Base-by-base conservation (phyloP, 2,888 invertebrate species). In the Acanthoscelides obtectus region DNA sequence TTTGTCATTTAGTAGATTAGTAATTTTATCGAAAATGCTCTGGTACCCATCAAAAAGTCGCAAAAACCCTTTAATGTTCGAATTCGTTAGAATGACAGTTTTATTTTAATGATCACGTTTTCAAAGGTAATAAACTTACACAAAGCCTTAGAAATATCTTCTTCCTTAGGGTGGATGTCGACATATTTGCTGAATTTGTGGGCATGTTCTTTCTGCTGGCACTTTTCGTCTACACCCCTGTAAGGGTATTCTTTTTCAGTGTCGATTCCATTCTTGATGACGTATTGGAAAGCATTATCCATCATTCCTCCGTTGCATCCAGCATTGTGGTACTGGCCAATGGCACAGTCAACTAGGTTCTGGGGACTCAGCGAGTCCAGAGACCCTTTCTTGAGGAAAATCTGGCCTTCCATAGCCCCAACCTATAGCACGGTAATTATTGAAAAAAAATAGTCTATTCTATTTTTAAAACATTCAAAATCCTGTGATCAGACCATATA, bases 161-260 rank as follows among this genome's bases (percentile, higher is more conserved):
- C 22, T n/a, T 71, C 71, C 8, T n/a, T 1, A 2, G 20, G 0
- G 0, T n/a, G 4, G 0, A 73, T 25, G 19, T 64, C 20, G 12
- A 65, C 64, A 64, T 21, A 70, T 20, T 64, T 69, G 20, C 20
- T 68, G 17, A 69, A 19, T 12, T n/a, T 20, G 20, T 71, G 20
- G 17, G 65, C 70, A 0, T 21, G n/a, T 20, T 70, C 4, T 12
- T 22, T 17, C 0, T n/a, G 5, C 20, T 21, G 45, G 22, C 64
- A 22, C 22, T 22, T 19, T 20, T 70, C 69, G 20, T 76, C 72
- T 20, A 2, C 66, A 0, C 66, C 74, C 73, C 75, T 73, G 72
- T 89, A 90, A 19, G 89, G 89, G 77, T 90, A 90, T 0, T 86
- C 81, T 0, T 77, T 78, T 69, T 77, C 89, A 0, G 87, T 87